These are phyloP conservation scores for Rhamphomyia laevipes DNA, from an alignment of 2,888 invertebrate genomes.

Conservation along the genomic window DNA sequence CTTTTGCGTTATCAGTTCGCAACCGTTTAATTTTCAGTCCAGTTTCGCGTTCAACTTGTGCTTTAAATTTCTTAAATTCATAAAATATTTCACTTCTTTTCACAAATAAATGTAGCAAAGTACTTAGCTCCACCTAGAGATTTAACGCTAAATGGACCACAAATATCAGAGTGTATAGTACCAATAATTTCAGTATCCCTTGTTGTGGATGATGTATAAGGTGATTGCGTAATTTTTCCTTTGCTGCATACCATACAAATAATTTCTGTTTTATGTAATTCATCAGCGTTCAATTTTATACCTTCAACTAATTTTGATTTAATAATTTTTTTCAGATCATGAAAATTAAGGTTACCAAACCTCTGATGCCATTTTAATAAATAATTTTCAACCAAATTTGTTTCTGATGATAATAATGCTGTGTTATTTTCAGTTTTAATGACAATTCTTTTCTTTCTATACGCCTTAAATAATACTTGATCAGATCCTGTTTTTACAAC, in stretches of 20 bases:
- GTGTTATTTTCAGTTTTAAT: background rate
- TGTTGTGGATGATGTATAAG: background rate
- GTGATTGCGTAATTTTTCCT: conserved; percentile 1
- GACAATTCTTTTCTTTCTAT: background rate
- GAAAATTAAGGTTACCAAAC: background rate
- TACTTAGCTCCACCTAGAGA: conserved; percentile 2
- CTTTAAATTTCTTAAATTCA: too few relatives aligned
- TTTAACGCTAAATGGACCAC: conserved; percentile 2
- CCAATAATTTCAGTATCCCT: background rate
- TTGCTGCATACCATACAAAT: conserved; percentile 3
- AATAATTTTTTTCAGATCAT: background rate
- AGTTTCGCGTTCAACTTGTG: too few relatives aligned
- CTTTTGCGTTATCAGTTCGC: too few relatives aligned
- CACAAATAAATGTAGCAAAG: conserved; percentile 4
- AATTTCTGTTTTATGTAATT: background rate
- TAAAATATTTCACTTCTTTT: too few relatives aligned
- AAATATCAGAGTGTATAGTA: conserved; percentile 4
- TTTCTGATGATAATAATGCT: too few relatives aligned
- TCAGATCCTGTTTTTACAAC: background rate
- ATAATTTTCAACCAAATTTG: too few relatives aligned
- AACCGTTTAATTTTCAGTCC: too few relatives aligned
- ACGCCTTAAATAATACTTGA: background rate
- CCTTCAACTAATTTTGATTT: background rate
- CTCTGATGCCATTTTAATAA: background rate
- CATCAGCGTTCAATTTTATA: background rate